Evolutionary conservation across 2,888 invertebrate species (phyloP).

Genomic region (Calephelis perditalis): DNA sequence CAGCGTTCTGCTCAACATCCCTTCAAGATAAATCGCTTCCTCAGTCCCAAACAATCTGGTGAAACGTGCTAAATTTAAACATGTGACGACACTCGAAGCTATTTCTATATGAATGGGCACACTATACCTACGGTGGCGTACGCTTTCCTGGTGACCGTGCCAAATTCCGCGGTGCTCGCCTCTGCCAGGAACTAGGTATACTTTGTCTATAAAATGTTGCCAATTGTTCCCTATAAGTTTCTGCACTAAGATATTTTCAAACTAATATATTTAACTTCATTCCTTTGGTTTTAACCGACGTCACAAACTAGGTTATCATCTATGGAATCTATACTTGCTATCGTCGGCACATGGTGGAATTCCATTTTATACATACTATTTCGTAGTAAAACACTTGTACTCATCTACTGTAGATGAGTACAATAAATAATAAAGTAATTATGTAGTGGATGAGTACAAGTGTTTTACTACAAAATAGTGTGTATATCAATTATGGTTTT

Average conservation of each 20-base stretch:
- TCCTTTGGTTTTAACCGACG: neutral
- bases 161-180: conserved; percentile 35
- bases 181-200: conserved; percentile 23
- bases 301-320: no score
- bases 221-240: conserved; percentile 13
- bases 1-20: no score
- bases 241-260: conserved; percentile 1
- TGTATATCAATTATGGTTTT: no score
- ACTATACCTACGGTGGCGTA: conserved; percentile 29
- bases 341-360: no score
- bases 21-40: conserved; percentile 10
- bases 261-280: conserved; percentile 4
- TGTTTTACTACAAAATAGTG: no score
- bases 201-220: conserved; percentile 18
- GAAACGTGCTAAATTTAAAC: conserved; percentile 9
- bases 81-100: conserved; percentile 35
- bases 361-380: no score
- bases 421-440: no score
- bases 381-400: no score
- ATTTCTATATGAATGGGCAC: conserved; percentile 58
- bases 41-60: conserved; percentile 4
- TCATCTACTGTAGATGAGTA: no score
- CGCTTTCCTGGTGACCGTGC: conserved; percentile 47
- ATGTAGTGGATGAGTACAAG: no score
- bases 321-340: no score